Evolutionary conservation across 1,140 invertebrate genomes (phyloP).

Genomic region (Aphaenogaster ashmeadi): DNA sequence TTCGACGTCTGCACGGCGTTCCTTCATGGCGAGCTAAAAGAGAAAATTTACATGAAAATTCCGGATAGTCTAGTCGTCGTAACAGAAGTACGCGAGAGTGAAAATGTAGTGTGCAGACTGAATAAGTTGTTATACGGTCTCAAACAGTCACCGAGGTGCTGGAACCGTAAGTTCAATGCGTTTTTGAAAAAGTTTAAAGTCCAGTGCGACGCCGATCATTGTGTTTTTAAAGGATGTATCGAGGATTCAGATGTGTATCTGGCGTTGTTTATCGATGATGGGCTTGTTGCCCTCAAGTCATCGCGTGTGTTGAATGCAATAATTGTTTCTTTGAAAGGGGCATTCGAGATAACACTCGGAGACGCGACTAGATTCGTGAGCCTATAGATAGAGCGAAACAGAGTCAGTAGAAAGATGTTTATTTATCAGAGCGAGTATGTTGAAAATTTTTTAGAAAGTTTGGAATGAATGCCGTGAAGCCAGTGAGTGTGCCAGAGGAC

Average conservation of each 20-base stretch:
- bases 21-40: slow-evolving; percentile 27
- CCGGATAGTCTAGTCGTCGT: slow-evolving; percentile 63
- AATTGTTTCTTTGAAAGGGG: background rate
- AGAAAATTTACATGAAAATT: slow-evolving; percentile 65
- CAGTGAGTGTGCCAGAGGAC: background rate
- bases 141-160: slow-evolving; percentile 84
- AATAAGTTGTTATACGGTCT: slow-evolving; percentile 84
- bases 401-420: background rate
- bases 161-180: slow-evolving; percentile 79
- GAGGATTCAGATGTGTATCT: slow-evolving; percentile 14
- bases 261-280: slow-evolving; percentile 67
- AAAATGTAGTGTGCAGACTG: background rate
- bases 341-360: background rate
- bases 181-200: slow-evolving; percentile 43
- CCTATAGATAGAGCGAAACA: background rate
- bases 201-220: slow-evolving; percentile 65
- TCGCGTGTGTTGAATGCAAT: background rate
- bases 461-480: background rate
- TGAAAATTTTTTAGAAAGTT: background rate
- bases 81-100: too few species aligned
- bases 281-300: background rate
- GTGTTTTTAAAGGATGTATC: slow-evolving; percentile 11
- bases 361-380: background rate
- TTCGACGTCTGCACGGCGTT: slow-evolving; percentile 56
- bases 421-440: background rate